phyloP scores from a whole-genome alignment of 2,888 invertebrate species.

The Eumacrocentrus americanus region DNA sequence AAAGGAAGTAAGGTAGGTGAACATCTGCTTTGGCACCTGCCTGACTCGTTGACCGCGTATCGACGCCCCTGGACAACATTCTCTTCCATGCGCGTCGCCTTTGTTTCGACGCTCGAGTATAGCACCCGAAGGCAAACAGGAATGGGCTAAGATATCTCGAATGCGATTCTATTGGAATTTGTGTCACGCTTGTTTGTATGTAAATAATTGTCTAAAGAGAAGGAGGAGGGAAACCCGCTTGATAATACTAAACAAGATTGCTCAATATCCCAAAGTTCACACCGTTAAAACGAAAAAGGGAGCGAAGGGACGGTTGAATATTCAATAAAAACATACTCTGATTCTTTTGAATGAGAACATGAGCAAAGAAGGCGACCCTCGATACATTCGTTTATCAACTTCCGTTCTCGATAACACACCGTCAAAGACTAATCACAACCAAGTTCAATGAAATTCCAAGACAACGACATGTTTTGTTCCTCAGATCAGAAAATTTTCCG shows the following conservation, averaged over 20 bases:
- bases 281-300: neutral
- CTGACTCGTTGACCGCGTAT: conserved; percentile 13
- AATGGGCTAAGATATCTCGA: neutral
- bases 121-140: conserved; percentile 10
- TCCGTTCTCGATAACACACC: conserved; percentile 36
- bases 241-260: conserved; percentile 11
- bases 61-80: conserved; percentile 17
- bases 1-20: conserved; percentile 17
- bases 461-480: neutral
- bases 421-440: neutral
- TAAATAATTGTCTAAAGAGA: conserved; percentile 4
- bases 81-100: neutral
- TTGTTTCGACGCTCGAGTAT: neutral
- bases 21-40: conserved; percentile 39
- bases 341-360: conserved; percentile 1
- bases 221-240: conserved; percentile 14
- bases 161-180: conserved; percentile 6
- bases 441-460: neutral
- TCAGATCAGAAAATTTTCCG: too few species aligned
- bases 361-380: neutral
- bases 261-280: too few species aligned
- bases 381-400: conserved; percentile 35
- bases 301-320: conserved; percentile 6
- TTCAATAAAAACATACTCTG: neutral
- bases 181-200: neutral